A percentile compares a stretch with the other conserved stretches of the same genome.
These are phyloP conservation scores for Solea solea DNA, from an alignment of 2,113 vertebrate genomes.

Conservation along the genomic window DNA sequence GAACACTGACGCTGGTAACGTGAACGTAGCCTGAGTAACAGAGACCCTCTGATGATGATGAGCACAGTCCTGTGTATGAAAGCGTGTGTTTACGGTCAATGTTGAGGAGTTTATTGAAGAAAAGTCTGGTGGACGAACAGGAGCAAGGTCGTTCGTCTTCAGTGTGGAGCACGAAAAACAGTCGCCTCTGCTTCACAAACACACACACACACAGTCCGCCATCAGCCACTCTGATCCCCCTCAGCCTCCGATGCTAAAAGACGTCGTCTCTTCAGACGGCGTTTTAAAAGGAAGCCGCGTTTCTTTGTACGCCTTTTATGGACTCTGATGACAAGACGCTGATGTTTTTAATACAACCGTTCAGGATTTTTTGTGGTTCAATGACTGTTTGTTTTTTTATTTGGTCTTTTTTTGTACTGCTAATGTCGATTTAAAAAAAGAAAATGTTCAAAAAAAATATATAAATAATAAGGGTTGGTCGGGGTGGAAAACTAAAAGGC, in stretches of 20 bases:
- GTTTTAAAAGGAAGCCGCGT: slow-evolving; percentile 52
- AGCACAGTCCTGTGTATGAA: slow-evolving; percentile 42
- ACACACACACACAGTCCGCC: slow-evolving; percentile 22
- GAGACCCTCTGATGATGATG: background rate
- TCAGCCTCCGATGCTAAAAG: slow-evolving; percentile 48
- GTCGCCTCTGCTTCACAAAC: slow-evolving; percentile 49
- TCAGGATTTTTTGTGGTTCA: slow-evolving; percentile 78
- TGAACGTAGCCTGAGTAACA: too few species aligned
- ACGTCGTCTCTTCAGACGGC: slow-evolving; percentile 37
- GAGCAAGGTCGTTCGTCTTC: slow-evolving; percentile 59
- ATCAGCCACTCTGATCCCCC: slow-evolving; percentile 42
- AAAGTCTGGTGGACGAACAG: slow-evolving; percentile 48
- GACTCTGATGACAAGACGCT: slow-evolving; percentile 72
- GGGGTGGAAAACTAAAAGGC: slow-evolving; percentile 62
- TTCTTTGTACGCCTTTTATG: slow-evolving; percentile 76
- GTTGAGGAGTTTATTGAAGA: slow-evolving; percentile 27
- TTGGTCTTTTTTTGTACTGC: slow-evolving; percentile 67
- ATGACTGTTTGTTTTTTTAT: slow-evolving; percentile 71
- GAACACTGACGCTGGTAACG: too few species aligned
- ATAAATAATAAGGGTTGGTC: background rate
- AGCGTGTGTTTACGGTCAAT: slow-evolving; percentile 23
- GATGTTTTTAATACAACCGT: slow-evolving; percentile 75
- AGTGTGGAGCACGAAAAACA: slow-evolving; percentile 61
- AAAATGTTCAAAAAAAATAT: too few species aligned
- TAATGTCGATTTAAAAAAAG: slow-evolving; percentile 62